Conservation (phyloP, 2,888 invertebrate genomes). For the Platycnemis pennipes region DNA sequence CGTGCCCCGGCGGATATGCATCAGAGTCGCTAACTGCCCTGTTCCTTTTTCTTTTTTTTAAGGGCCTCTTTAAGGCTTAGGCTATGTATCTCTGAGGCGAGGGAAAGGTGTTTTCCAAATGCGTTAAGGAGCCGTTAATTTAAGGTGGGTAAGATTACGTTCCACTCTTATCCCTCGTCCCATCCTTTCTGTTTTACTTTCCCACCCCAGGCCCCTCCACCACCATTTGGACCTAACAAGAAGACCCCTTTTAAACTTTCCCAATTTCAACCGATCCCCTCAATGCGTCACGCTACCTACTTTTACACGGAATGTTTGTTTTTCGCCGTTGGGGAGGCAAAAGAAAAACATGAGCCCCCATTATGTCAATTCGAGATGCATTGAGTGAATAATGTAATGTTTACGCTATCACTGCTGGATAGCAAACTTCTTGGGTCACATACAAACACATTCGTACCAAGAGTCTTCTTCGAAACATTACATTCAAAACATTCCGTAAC, state of each 20-base stretch:
- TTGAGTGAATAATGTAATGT: background rate
- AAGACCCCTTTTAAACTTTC: constrained; percentile 41
- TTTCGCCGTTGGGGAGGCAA: background rate
- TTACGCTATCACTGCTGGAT: background rate
- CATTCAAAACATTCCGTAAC: background rate
- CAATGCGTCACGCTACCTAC: background rate
- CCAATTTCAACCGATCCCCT: constrained; percentile 21
- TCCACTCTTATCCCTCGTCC: constrained; percentile 1
- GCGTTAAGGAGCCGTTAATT: constrained; percentile 33
- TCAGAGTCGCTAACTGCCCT: constrained; percentile 19
- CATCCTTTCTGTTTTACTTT: constrained; percentile 19
- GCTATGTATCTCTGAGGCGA: constrained; percentile 34
- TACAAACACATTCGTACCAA: background rate
- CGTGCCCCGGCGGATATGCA: background rate
- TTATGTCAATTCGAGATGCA: background rate
- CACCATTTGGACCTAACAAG: background rate
- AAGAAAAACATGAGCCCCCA: background rate
- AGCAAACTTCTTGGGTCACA: background rate
- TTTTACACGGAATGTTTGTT: background rate
- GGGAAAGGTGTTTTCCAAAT: constrained; percentile 30
- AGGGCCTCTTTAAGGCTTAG: constrained; percentile 29
- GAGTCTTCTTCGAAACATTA: too few relatives aligned
- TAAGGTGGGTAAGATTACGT: constrained; percentile 43
- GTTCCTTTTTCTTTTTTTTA: background rate
- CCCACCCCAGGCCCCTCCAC: background rate